Percentiles rank a stretch among this genome's conserved stretches.
Evolutionary conservation across 2,888 invertebrate species (phyloP).

Genomic region (Eumacrocentrus americanus): DNA sequence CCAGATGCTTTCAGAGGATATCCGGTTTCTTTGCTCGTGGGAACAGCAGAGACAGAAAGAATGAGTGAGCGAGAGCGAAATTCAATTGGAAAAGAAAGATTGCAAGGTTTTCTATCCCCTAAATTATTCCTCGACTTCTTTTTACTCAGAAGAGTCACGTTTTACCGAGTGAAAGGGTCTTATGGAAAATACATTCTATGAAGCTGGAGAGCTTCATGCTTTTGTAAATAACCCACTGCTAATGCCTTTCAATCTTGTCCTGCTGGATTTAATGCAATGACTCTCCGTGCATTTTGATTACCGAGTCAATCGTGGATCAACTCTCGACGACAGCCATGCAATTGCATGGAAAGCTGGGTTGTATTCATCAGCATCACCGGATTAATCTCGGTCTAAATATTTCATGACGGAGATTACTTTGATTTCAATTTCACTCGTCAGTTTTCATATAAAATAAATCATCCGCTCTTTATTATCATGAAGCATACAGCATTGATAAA

Average conservation of each 20-base stretch:
- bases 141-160: neutral
- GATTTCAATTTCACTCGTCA: too few relatives aligned
- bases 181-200: constrained; percentile 4
- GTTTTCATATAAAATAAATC: too few relatives aligned
- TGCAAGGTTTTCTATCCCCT: neutral
- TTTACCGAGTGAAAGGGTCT: neutral
- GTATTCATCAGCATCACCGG: neutral
- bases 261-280: neutral
- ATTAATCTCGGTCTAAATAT: neutral
- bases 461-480: too few relatives aligned
- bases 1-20: constrained; percentile 6
- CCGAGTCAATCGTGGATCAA: neutral
- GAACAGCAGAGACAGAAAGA: neutral
- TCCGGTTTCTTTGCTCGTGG: neutral
- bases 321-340: neutral
- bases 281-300: neutral
- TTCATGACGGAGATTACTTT: neutral
- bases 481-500: too few relatives aligned
- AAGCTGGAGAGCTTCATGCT: neutral
- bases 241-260: constrained; percentile 3
- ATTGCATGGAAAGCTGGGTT: neutral
- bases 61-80: constrained; percentile 5
- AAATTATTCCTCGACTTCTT: neutral
- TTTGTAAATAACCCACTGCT: neutral
- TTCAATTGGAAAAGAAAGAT: constrained; percentile 8